These are phyloP conservation scores for Varanus salvator DNA, from an alignment of 2,113 vertebrate genomes.

Conservation along the genomic window DNA sequence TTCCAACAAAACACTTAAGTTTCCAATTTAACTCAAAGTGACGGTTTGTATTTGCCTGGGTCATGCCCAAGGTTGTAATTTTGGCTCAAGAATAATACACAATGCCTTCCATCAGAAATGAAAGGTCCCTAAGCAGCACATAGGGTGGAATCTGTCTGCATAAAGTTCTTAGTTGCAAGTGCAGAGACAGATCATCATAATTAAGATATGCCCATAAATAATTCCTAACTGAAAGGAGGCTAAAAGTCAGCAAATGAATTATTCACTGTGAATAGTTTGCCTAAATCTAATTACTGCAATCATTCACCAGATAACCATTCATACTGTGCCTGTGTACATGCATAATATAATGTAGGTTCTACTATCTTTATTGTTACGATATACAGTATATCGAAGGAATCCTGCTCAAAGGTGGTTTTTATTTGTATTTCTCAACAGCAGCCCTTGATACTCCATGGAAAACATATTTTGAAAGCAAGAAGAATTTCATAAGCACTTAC, in stretches of 20 bases:
- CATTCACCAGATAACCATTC: background rate
- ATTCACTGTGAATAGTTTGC: constrained; percentile 27
- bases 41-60: background rate
- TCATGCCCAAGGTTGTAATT: background rate
- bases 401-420: background rate
- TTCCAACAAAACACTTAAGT: background rate
- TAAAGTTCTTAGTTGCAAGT: constrained; percentile 10
- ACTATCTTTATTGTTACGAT: background rate
- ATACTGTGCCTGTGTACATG: background rate
- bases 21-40: background rate
- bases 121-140: background rate
- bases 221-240: background rate
- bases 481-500: background rate
- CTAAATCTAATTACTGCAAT: constrained; percentile 14
- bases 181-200: constrained; percentile 20
- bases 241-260: background rate
- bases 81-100: background rate
- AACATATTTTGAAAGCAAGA: background rate
- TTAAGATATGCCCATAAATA: constrained; percentile 34
- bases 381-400: too few relatives aligned
- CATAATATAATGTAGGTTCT: background rate
- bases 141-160: background rate
- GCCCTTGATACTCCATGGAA: background rate
- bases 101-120: background rate
- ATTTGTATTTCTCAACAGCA: background rate